Evolutionary conservation across 2,888 invertebrate genomes (phyloP), one percentile per base, ranked within the genome.

Genomic region (Oasisia sp.): DNA sequence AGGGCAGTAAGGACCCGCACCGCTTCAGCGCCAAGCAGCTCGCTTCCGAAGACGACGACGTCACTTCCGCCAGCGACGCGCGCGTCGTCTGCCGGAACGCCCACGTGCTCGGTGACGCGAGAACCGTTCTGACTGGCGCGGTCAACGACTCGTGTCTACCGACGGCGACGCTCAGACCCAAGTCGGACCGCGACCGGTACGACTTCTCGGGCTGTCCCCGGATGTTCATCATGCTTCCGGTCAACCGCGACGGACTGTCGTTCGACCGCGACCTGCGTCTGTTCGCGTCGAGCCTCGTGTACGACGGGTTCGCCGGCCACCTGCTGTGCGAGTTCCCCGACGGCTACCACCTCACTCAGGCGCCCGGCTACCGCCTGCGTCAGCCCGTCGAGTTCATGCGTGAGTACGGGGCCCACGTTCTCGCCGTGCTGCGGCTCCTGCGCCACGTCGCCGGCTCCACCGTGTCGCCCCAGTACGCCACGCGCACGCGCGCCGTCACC

Each of bases 291-390:
- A 93, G 93, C 90, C 91, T 94, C n/a, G 89, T 94, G n/a, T 91
- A 93, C 89, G 94, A 94, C 91, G 94, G 94, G 5, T 93, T 92
- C 91, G 94, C 94, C 32, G 94, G 89, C 3, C 94, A 94, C 91
- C 91, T 94, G 27, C 92, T 94, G 38, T 94, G 94, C 91, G 94
- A 94, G 91, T 94, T 94, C 91, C 94, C 94, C 27, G 94, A 94
- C 91, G 94, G 94, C 12, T 94, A 93, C 89, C 94, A 94, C 92
- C 74, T 94, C 91, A 94, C 93, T 1, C 92, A 91, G 12, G 89
- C 93, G 0, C 93, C 93, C 12, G 94, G 94, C 19, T 94, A 93
- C 92, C 92, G 94, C 7, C 92, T 94, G 32, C 92, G 92, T 91
- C 89, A 92, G 5, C 93, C 94, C 5, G 89, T 91, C 50, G 93